A percentile compares a stretch with the other conserved stretches of the same genome.
Evolutionary conservation across 1,140 invertebrate genomes (phyloP).

Genomic region (Ditylenchus dipsaci): DNA sequence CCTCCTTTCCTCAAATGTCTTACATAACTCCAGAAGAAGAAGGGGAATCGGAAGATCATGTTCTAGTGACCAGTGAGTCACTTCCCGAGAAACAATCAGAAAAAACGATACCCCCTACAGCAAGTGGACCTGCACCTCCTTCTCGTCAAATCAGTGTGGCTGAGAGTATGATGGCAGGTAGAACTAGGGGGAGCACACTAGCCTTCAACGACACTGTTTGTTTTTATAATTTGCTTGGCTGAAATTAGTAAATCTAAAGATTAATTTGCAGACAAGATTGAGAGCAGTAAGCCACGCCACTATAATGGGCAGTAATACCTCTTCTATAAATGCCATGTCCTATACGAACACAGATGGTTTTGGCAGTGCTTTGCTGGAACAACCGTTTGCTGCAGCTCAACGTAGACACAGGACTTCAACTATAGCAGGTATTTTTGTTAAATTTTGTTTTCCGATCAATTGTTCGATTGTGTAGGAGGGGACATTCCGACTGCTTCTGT

Average conservation of each 20-base stretch:
- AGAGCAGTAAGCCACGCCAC: neutral
- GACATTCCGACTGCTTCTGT: no score
- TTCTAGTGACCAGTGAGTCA: neutral
- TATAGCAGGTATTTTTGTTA: neutral
- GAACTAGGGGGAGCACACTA: neutral
- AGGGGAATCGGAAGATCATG: neutral
- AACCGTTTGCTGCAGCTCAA: neutral
- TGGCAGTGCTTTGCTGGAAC: neutral
- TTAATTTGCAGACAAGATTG: neutral
- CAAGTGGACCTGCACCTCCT: neutral
- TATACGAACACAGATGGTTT: neutral
- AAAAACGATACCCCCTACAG: no score
- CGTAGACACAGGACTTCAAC: neutral
- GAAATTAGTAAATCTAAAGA: no score
- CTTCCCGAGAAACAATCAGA: neutral
- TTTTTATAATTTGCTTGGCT: no score
- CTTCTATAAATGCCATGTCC: neutral
- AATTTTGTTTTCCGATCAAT: neutral
- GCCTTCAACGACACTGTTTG: neutral
- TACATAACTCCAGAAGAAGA: neutral
- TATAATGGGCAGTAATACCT: neutral
- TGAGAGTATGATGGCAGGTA: neutral
- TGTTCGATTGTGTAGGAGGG: no score
- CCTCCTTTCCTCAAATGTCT: neutral
- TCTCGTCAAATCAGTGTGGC: neutral